Percentiles rank a stretch among this genome's conserved stretches.
phyloP scores from a whole-genome alignment of 2,888 invertebrate species.

The Hirtodrosophila trivittata region DNA sequence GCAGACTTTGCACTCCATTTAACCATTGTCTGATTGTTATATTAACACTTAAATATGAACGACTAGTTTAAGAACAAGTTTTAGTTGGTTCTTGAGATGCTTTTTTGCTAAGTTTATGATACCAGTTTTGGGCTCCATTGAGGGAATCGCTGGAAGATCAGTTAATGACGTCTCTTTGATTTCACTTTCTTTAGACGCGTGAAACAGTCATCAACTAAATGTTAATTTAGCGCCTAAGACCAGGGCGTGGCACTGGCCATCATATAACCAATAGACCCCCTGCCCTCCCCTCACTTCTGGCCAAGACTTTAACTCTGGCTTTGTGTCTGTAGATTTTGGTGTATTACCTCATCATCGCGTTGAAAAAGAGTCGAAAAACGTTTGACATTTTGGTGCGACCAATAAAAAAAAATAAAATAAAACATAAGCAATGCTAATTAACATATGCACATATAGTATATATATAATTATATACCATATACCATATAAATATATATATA shows the following conservation, averaged over 20 bases:
- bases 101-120: too few relatives aligned
- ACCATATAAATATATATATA: slow-evolving; percentile 23
- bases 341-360: slow-evolving; percentile 70
- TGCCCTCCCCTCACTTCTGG: too few relatives aligned
- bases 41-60: too few relatives aligned
- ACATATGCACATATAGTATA: slow-evolving; percentile 60
- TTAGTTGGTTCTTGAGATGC: too few relatives aligned
- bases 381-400: slow-evolving; percentile 77
- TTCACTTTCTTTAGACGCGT: slow-evolving; percentile 54
- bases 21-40: too few relatives aligned
- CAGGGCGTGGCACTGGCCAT: slow-evolving; percentile 51
- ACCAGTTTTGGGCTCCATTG: not conserved
- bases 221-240: slow-evolving; percentile 59
- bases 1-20: too few relatives aligned
- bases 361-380: slow-evolving; percentile 63
- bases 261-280: not conserved
- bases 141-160: not conserved
- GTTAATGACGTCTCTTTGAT: slow-evolving; percentile 45
- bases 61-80: too few relatives aligned
- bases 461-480: slow-evolving; percentile 43
- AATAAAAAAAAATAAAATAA: slow-evolving; percentile 61
- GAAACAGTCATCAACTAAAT: slow-evolving; percentile 56
- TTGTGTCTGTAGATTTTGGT: slow-evolving; percentile 31
- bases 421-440: slow-evolving; percentile 73
- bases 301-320: not conserved